These are phyloP conservation scores for Cerceris rybyensis DNA, from an alignment of 2,888 invertebrate species.

Conservation along the genomic window DNA sequence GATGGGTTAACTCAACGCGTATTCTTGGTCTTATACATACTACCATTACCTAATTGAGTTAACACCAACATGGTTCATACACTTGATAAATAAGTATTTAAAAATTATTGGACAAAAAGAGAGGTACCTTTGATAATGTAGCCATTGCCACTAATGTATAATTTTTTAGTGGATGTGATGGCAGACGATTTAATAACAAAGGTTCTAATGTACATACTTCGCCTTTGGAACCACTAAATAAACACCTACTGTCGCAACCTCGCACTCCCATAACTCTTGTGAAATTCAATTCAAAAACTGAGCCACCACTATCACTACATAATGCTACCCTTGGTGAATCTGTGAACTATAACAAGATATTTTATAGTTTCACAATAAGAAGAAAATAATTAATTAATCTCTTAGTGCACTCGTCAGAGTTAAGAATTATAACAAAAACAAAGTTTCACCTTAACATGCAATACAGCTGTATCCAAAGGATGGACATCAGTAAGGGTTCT, in stretches of 20 bases:
- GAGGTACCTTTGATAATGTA: slow-evolving; percentile 92
- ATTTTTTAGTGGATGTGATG: slow-evolving; percentile 87
- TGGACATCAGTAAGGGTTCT: slow-evolving; percentile 90
- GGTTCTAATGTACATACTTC: slow-evolving; percentile 93
- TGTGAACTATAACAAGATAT: slow-evolving; percentile 83
- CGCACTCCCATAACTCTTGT: slow-evolving; percentile 94
- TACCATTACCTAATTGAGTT: slow-evolving; percentile 85
- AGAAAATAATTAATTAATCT: neutral
- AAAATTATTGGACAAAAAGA: slow-evolving; percentile 72
- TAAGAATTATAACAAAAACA: slow-evolving; percentile 5
- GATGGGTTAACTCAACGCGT: slow-evolving; percentile 90
- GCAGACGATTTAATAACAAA: slow-evolving; percentile 84
- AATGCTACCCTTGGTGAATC: slow-evolving; percentile 89
- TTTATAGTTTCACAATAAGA: neutral
- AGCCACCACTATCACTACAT: slow-evolving; percentile 96
- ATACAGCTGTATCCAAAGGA: slow-evolving; percentile 91
- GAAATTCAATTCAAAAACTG: slow-evolving; percentile 96
- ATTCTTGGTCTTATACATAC: slow-evolving; percentile 90
- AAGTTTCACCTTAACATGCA: slow-evolving; percentile 85
- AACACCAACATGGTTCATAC: slow-evolving; percentile 70
- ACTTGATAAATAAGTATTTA: neutral
- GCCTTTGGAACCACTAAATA: slow-evolving; percentile 98
- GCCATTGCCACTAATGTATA: slow-evolving; percentile 95
- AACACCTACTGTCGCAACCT: slow-evolving; percentile 94
- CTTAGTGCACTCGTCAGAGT: neutral